These are phyloP conservation scores for Atrina japonica DNA, from an alignment of 2,888 invertebrate genomes.

Conservation along the genomic window DNA sequence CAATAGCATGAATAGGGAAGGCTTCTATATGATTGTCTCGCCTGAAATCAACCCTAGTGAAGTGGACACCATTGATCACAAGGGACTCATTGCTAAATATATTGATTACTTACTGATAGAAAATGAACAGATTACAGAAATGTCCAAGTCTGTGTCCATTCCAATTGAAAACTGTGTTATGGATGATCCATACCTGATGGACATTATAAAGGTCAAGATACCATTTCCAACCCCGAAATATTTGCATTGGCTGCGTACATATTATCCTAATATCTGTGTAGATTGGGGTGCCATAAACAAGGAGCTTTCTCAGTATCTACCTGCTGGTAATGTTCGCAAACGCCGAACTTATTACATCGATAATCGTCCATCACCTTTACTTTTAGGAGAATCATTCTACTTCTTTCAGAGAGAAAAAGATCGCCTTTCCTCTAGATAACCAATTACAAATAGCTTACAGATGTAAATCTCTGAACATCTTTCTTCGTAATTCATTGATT, in stretches of 20 bases:
- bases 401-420: constrained; percentile 64
- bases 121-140: constrained; percentile 76
- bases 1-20: constrained; percentile 1
- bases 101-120: constrained; percentile 74
- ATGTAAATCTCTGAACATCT: too few relatives aligned
- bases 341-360: constrained; percentile 45
- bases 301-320: constrained; percentile 27
- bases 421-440: background rate
- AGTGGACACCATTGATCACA: constrained; percentile 41
- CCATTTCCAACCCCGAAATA: constrained; percentile 73
- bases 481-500: too few relatives aligned
- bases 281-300: constrained; percentile 39
- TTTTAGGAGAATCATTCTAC: constrained; percentile 71
- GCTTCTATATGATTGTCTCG: constrained; percentile 24
- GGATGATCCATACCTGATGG: constrained; percentile 74
- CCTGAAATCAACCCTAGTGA: constrained; percentile 34
- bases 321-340: constrained; percentile 20
- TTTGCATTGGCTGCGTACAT: constrained; percentile 66
- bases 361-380: constrained; percentile 58
- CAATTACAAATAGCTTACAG: too few relatives aligned
- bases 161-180: constrained; percentile 72
- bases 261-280: constrained; percentile 60
- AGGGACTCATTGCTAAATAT: constrained; percentile 59
- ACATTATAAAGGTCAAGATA: constrained; percentile 60
- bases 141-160: constrained; percentile 69